These are phyloP conservation scores for Microctenopoma stevenorrisi DNA, from an alignment of 2,797 vertebrate genomes.

Conservation along the genomic window DNA sequence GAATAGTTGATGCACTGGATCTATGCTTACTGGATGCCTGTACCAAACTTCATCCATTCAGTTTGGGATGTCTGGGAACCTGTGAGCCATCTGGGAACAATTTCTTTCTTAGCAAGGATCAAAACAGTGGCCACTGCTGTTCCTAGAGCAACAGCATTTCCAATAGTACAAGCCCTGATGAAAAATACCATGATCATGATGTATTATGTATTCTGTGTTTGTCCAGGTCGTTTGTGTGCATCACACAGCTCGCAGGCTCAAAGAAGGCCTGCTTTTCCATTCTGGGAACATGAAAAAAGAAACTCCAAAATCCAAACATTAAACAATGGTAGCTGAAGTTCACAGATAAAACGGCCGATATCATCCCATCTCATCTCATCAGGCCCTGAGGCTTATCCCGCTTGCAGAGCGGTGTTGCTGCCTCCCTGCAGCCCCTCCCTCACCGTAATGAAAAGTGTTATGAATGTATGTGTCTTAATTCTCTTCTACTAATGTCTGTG, in stretches of 20 bases:
- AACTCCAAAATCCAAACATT: constrained; percentile 11
- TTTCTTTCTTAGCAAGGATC: too few relatives aligned
- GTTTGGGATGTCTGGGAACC: too few relatives aligned
- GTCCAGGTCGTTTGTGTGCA: background rate
- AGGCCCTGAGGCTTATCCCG: constrained; percentile 60
- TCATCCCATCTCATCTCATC: constrained; percentile 56
- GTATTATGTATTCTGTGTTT: background rate
- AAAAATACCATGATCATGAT: background rate
- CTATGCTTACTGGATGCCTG: too few relatives aligned
- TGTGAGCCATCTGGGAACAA: too few relatives aligned
- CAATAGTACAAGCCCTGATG: background rate
- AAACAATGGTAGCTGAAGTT: constrained; percentile 30
- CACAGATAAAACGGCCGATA: constrained; percentile 43
- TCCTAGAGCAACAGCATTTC: too few relatives aligned
- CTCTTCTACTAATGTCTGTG: constrained; percentile 81
- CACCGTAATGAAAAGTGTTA: constrained; percentile 83
- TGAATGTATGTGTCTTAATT: constrained; percentile 88
- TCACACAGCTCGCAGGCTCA: background rate
- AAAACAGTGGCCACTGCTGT: too few relatives aligned
- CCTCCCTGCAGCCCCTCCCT: constrained; percentile 68
- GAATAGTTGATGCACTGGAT: too few relatives aligned
- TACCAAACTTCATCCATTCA: too few relatives aligned
- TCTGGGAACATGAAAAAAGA: constrained; percentile 2
- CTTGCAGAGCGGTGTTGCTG: constrained; percentile 38
- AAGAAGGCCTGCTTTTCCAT: constrained; percentile 21